Conservation (phyloP, 1,140 invertebrate species). For the Drosophila mojavensis region DNA sequence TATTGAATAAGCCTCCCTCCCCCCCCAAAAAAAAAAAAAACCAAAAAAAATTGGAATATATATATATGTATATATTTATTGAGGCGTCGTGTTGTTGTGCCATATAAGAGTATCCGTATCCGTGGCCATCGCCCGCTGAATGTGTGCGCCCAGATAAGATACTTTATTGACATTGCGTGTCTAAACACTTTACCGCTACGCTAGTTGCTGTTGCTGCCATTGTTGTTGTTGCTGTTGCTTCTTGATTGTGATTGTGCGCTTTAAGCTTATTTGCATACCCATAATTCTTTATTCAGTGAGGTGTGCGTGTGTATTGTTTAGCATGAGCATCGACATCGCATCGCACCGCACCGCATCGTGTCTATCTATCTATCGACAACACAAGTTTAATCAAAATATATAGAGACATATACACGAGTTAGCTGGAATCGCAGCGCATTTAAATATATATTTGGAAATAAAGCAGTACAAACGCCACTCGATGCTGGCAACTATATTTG, state of each 20-base stretch:
- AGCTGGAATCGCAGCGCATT: slow-evolving; percentile 21
- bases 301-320: slow-evolving; percentile 49
- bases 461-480: background rate
- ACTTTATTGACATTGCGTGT: slow-evolving; percentile 82
- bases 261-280: slow-evolving; percentile 79
- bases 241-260: slow-evolving; percentile 79
- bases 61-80: background rate
- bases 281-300: slow-evolving; percentile 71
- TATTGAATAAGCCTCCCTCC: slow-evolving; percentile 58
- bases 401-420: background rate
- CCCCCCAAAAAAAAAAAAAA: background rate
- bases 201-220: slow-evolving; percentile 28
- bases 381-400: slow-evolving; percentile 42
- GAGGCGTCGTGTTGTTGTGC: slow-evolving; percentile 42
- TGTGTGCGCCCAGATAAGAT: slow-evolving; percentile 69
- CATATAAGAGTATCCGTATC: slow-evolving; percentile 61
- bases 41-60: slow-evolving; percentile 1
- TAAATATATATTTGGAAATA: slow-evolving; percentile 14
- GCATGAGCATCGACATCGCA: slow-evolving; percentile 36
- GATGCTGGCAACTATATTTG: background rate
- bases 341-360: too few relatives aligned
- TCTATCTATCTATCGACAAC: slow-evolving; percentile 23
- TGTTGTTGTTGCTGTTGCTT: slow-evolving; percentile 27
- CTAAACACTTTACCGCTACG: slow-evolving; percentile 80
- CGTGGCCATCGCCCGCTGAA: slow-evolving; percentile 64